phyloP scores from a whole-genome alignment of 1,140 invertebrate genomes.

The Metopolophium dirhodum region DNA sequence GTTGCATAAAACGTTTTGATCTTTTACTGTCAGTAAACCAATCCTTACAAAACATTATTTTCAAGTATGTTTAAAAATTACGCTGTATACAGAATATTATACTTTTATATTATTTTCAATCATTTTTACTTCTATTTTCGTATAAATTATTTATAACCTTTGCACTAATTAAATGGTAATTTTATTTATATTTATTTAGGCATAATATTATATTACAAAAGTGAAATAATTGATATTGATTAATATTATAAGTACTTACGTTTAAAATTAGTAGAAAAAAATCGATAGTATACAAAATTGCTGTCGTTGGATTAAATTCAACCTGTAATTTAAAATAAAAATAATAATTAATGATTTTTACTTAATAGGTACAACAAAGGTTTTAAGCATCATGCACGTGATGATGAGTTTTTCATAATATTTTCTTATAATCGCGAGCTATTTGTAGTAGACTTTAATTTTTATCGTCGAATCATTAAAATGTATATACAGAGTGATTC shows the following conservation, averaged over 20 bases:
- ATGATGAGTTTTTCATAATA: neutral
- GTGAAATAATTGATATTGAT: neutral
- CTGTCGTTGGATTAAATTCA: conserved; percentile 69
- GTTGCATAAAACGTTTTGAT: neutral
- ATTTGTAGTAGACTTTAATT: neutral
- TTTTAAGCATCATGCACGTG: neutral
- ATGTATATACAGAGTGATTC: too few species aligned
- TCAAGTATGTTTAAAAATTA: neutral
- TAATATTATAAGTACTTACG: conserved; percentile 66
- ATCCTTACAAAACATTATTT: neutral
- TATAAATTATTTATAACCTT: neutral
- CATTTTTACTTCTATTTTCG: too few species aligned
- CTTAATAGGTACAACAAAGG: neutral
- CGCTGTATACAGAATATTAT: too few species aligned
- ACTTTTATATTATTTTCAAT: too few species aligned
- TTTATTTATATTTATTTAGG: neutral
- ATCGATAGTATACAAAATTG: conserved; percentile 71
- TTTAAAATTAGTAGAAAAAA: conserved; percentile 72
- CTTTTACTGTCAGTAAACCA: neutral
- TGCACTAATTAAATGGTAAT: neutral
- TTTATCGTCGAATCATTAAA: neutral
- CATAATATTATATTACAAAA: neutral
- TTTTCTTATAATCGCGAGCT: neutral
- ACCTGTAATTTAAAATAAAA: conserved; percentile 66
- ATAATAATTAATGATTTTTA: neutral